Conservation (phyloP, 53 echinoderm and acorn worm genomes). For the Henricia sp. region DNA sequence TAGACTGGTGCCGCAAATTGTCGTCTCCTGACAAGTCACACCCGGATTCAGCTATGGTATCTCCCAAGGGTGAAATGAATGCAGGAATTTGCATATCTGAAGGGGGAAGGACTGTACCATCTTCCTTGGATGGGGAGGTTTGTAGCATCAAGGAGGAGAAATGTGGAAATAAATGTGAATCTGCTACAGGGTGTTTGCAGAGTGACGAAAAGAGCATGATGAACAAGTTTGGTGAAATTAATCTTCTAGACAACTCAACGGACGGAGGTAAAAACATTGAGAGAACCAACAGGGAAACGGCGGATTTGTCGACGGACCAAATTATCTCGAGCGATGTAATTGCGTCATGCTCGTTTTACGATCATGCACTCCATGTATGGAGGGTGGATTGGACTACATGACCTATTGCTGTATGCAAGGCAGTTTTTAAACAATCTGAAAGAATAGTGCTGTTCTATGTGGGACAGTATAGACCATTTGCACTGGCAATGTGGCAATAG, state of each 20-base stretch:
- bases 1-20: constrained; percentile 82
- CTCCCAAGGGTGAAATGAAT: constrained; percentile 7
- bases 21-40: no score
- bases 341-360: constrained; percentile 98
- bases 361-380: constrained; percentile 86
- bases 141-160: not conserved
- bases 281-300: not conserved
- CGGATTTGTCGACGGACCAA: not conserved
- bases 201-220: not conserved
- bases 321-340: constrained; percentile 20
- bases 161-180: not conserved
- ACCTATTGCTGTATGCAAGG: no score
- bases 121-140: not conserved
- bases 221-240: not conserved
- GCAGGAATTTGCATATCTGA: no score
- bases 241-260: not conserved
- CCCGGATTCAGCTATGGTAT: constrained; percentile 10
- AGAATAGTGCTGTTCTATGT: no score
- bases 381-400: constrained; percentile 47
- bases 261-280: constrained; percentile 5
- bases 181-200: not conserved
- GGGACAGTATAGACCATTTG: no score
- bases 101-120: constrained; percentile 18
- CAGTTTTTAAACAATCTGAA: no score
- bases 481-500: no score